A percentile compares a stretch with the other conserved stretches of the same genome.
Conservation (phyloP, 1,140 invertebrate genomes). For the Sogatella furcifera region DNA sequence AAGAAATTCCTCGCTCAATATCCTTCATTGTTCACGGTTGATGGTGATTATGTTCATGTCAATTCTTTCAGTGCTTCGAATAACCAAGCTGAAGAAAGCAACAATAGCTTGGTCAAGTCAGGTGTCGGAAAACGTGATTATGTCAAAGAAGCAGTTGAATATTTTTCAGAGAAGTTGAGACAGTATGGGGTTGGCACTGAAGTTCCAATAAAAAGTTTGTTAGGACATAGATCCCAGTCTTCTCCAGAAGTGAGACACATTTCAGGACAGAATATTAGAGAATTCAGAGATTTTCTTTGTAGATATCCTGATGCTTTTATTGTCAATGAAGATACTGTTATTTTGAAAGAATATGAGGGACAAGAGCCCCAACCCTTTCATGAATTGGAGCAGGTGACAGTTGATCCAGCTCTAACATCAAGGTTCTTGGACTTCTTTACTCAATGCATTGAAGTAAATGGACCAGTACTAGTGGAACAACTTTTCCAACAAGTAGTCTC, state of each 20-base stretch:
- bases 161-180: constrained; percentile 82
- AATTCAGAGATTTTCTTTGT: constrained; percentile 83
- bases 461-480: constrained; percentile 73
- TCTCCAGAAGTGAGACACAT: constrained; percentile 92
- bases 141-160: constrained; percentile 85
- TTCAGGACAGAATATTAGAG: constrained; percentile 85
- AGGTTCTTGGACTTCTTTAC: constrained; percentile 67
- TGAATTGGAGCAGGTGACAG: constrained; percentile 58
- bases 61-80: constrained; percentile 53
- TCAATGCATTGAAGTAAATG: constrained; percentile 62
- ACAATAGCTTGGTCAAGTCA: constrained; percentile 19
- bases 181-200: constrained; percentile 82
- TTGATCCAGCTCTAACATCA: constrained; percentile 67
- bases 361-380: constrained; percentile 44
- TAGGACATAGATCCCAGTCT: constrained; percentile 87
- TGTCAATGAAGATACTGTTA: constrained; percentile 76
- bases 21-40: constrained; percentile 81
- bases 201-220: constrained; percentile 84
- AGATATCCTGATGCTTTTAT: constrained; percentile 80
- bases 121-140: constrained; percentile 61
- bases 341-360: constrained; percentile 51
- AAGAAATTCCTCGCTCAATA: constrained; percentile 86
- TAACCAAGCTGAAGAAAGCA: constrained; percentile 30
- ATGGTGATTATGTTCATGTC: constrained; percentile 84
- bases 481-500: constrained; percentile 70